Evolutionary conservation across 1,140 invertebrate species (phyloP).

Genomic region (Drosophila oshimai): DNA sequence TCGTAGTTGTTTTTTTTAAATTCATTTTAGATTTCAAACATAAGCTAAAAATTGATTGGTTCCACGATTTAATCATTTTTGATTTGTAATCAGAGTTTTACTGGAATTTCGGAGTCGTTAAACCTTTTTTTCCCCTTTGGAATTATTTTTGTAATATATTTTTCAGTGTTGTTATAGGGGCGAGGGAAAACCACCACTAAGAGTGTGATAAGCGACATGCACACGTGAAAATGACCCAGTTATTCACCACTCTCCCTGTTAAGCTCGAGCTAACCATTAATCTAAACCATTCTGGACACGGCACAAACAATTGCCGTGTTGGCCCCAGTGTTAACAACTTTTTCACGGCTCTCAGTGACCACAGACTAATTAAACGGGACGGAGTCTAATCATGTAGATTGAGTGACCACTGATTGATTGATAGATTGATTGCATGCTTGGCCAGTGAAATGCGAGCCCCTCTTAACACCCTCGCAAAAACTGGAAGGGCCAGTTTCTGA

Average conservation of each 20-base stretch:
- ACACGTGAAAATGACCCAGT: slow-evolving; percentile 41
- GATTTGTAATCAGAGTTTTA: too few relatives aligned
- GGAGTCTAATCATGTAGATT: slow-evolving; percentile 68
- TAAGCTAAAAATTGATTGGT: too few relatives aligned
- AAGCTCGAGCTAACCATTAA: slow-evolving; percentile 23
- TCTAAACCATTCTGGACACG: slow-evolving; percentile 46
- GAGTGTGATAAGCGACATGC: slow-evolving; percentile 49
- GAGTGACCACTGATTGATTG: slow-evolving; percentile 67
- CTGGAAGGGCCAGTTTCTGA: background rate
- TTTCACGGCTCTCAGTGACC: slow-evolving; percentile 33
- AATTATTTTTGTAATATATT: background rate
- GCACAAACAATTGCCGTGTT: slow-evolving; percentile 41
- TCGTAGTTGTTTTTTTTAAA: too few relatives aligned
- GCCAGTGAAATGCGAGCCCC: background rate
- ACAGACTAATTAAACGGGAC: slow-evolving; percentile 61
- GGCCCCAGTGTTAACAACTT: slow-evolving; percentile 39
- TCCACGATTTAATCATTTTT: too few relatives aligned
- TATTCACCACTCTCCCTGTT: background rate
- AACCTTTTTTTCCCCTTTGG: too few relatives aligned
- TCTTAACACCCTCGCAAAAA: background rate
- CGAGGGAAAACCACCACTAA: background rate
- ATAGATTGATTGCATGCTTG: slow-evolving; percentile 53
- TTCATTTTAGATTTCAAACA: too few relatives aligned
- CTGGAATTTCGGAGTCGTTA: too few relatives aligned
- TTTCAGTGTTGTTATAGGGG: background rate